Conservation (phyloP, 2,797 vertebrate genomes). For the Coracias cyanogaster region DNA sequence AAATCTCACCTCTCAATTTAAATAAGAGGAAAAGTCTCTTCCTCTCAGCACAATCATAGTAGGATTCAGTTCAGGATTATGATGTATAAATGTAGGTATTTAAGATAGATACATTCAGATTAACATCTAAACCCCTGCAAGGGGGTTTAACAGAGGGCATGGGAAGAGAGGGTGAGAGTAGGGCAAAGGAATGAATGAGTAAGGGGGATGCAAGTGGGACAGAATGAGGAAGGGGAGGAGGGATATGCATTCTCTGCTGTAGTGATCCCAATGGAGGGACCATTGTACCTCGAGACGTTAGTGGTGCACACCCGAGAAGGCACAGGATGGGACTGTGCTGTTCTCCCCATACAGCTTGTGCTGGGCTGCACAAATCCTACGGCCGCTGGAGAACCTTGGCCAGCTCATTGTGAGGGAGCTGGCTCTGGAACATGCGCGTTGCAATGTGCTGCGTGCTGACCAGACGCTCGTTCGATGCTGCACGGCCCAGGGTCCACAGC, state of each 20-base stretch:
- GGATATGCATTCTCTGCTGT: neutral
- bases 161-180: neutral
- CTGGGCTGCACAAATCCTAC: neutral
- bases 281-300: neutral
- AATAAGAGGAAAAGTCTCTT: neutral
- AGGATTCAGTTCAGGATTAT: neutral
- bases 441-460: too few relatives aligned
- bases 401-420: neutral
- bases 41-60: neutral
- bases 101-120: neutral
- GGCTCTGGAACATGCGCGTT: too few relatives aligned
- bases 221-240: neutral
- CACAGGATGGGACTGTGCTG: neutral
- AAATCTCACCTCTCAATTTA: neutral
- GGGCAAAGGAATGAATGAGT: neutral
- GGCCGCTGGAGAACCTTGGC: neutral
- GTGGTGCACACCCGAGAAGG: neutral
- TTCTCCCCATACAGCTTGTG: too few relatives aligned
- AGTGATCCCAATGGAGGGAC: neutral
- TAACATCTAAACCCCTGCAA: neutral
- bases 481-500: neutral
- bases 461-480: neutral
- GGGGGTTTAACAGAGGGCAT: neutral
- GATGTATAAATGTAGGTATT: neutral
- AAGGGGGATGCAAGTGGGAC: neutral